These are phyloP conservation scores for Sebastes iracundus DNA, from an alignment of 2,797 vertebrate species.

Conservation along the genomic window DNA sequence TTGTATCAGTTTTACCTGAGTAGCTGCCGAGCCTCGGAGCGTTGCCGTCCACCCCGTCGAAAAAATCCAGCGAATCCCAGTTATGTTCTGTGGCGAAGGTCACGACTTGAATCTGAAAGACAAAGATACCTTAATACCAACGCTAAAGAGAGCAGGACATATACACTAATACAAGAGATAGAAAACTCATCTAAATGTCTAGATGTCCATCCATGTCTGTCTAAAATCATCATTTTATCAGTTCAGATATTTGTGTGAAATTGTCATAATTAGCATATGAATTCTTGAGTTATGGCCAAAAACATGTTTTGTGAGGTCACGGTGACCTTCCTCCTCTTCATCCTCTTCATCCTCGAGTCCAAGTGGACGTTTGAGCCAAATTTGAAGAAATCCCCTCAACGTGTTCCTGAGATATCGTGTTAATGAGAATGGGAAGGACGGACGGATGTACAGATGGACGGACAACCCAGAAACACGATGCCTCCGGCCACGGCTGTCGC, in stretches of 20 bases:
- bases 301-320: neutral
- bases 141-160: neutral
- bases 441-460: neutral
- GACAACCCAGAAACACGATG: neutral
- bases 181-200: neutral
- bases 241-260: neutral
- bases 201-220: neutral
- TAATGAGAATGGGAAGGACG: neutral
- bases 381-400: neutral
- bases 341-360: neutral
- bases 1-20: conserved; percentile 87
- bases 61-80: conserved; percentile 98
- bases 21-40: conserved; percentile 97
- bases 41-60: conserved; percentile 93
- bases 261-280: neutral
- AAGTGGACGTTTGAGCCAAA: neutral
- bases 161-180: neutral
- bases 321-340: neutral
- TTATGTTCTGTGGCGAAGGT: conserved; percentile 99
- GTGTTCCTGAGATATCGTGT: neutral
- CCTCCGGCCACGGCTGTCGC: neutral
- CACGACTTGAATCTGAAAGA: conserved; percentile 91
- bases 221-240: neutral
- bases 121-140: neutral
- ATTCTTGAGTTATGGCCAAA: neutral